Evolutionary conservation across 2,888 invertebrate genomes (phyloP).

Genomic region (Nudaria mundana): DNA sequence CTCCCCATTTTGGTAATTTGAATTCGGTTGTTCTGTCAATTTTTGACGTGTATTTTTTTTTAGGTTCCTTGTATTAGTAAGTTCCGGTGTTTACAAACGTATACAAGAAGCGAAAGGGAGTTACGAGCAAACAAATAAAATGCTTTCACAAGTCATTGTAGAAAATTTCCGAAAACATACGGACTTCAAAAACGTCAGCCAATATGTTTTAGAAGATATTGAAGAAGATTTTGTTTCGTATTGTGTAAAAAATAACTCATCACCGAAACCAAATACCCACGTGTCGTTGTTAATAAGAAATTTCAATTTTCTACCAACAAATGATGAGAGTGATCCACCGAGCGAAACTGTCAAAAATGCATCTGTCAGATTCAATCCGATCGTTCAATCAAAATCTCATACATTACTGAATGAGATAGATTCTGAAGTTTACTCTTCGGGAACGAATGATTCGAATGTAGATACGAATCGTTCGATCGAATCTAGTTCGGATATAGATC

Average conservation of each 20-base stretch:
- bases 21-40: too few relatives aligned
- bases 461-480: conserved; percentile 68
- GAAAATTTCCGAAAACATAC: conserved; percentile 91
- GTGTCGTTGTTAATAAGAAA: conserved; percentile 92
- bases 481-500: conserved; percentile 68
- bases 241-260: conserved; percentile 81
- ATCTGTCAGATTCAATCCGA: conserved; percentile 83
- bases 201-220: conserved; percentile 91
- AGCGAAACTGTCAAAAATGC: conserved; percentile 61
- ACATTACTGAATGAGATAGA: conserved; percentile 68
- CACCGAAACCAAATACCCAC: conserved; percentile 86
- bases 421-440: conserved; percentile 64
- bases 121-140: conserved; percentile 89
- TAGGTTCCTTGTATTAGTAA: conserved; percentile 91
- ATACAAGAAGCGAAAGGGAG: conserved; percentile 87
- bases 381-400: conserved; percentile 77
- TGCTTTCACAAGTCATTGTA: conserved; percentile 89
- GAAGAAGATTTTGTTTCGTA: conserved; percentile 91
- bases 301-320: conserved; percentile 89
- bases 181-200: conserved; percentile 90
- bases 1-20: too few relatives aligned
- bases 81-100: conserved; percentile 91
- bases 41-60: conserved; percentile 17
- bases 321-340: conserved; percentile 31
- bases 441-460: conserved; percentile 53